Base-by-base conservation (phyloP, 2,113 vertebrate species). In the Strix uralensis region DNA sequence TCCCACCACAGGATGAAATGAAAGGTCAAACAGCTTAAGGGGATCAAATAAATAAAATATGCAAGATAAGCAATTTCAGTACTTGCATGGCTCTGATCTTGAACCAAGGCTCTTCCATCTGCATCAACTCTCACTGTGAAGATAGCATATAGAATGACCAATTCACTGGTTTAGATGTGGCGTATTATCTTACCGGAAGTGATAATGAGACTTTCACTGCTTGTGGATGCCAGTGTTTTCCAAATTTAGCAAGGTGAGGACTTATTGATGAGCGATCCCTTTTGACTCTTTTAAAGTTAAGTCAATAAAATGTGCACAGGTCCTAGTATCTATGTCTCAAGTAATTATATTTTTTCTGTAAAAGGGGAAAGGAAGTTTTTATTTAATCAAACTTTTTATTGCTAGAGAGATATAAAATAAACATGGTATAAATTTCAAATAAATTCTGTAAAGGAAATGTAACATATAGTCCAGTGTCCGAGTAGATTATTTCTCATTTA, bases 1-100 rank as follows among this genome's bases (percentile, higher is more conserved):
- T 97, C 71, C 86, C 77, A 94, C 63, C 71, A 74, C 38, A 44
- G 81, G 94, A 88, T 55, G 30, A 96, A 93, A 93, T 51, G 75
- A 93, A 95, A 97, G 73, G 85, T 92, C 83, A 96, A 54, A 63
- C 25, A 69, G 34, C 71, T 92, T 78, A 86, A 80, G 30, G 18
- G 16, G 65, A 91, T 86, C 82, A 81, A 80, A 81, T 57, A 90
- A 82, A 81, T 58, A 79, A 84, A 87, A 94, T 79, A 81, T 36
- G 17, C 54, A 61, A 85, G 63, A 67, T 70, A 47, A 59, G 52
- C 38, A 88, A 59, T 54, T 81, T 47, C 63, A 14, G 6, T 46
- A 70, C 13, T 81, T 9, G 1, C 27, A 52, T 1, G 11, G 65
- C 30, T 78, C 77, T 89, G 73, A 57, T 30, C 15, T 54, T 1